phyloP scores from a whole-genome alignment of 2,797 vertebrate genomes.

The Notolepis coatsorum region DNA sequence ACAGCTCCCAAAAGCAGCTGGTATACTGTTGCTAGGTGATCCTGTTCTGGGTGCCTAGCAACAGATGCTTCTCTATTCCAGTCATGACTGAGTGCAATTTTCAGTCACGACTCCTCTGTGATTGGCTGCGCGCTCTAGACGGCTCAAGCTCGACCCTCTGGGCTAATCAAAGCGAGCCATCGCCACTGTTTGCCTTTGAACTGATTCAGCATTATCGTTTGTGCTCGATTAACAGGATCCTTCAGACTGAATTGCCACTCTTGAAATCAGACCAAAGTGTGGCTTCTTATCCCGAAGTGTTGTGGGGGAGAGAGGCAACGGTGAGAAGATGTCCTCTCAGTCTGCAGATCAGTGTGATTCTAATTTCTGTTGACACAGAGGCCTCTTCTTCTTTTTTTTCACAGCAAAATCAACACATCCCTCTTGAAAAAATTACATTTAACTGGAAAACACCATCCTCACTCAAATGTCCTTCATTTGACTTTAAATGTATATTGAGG shows the following conservation, averaged over 20 bases:
- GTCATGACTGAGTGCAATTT: slow-evolving; percentile 72
- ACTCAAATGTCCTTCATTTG: not conserved
- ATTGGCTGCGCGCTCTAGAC: slow-evolving; percentile 54
- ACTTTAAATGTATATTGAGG: not conserved
- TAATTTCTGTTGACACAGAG: too few species aligned
- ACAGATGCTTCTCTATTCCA: slow-evolving; percentile 78
- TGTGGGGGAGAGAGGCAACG: not conserved
- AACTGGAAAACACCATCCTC: too few species aligned
- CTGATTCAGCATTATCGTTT: slow-evolving; percentile 1
- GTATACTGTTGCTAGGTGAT: slow-evolving; percentile 80
- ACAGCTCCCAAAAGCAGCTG: slow-evolving; percentile 66
- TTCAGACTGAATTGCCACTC: slow-evolving; percentile 34
- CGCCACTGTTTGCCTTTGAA: slow-evolving; percentile 12
- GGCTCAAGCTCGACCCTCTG: slow-evolving; percentile 36
- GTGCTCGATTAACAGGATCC: slow-evolving; percentile 12
- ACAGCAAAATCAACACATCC: too few species aligned
- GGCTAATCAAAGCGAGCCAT: slow-evolving; percentile 35
- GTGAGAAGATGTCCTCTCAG: too few species aligned
- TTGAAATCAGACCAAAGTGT: slow-evolving; percentile 8
- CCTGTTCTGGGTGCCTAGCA: slow-evolving; percentile 81
- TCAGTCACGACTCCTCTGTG: slow-evolving; percentile 67
- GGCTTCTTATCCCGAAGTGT: not conserved
- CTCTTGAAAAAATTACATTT: too few species aligned
- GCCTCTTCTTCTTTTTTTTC: too few species aligned
- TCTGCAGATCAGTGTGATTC: too few species aligned